Percentiles rank a stretch among this genome's conserved stretches.
These are phyloP conservation scores for Accipiter cooperii DNA, from an alignment of 2,113 vertebrate species.

Conservation along the genomic window DNA sequence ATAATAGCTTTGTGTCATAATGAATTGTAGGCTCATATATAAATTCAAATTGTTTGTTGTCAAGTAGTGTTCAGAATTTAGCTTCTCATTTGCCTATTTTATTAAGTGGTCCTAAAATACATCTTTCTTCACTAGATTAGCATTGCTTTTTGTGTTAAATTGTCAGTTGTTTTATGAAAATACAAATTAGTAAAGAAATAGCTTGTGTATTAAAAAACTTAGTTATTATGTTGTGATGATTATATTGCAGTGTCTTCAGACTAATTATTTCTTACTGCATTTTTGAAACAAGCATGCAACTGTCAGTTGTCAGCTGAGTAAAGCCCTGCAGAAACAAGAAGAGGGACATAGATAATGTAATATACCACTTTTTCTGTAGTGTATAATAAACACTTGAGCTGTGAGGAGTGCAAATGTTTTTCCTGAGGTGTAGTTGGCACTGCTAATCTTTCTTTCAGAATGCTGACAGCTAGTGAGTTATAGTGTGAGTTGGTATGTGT, in stretches of 20 bases:
- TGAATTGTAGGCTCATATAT: background rate
- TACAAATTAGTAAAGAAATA: background rate
- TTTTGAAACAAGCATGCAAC: background rate
- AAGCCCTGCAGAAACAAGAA: background rate
- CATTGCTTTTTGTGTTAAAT: background rate
- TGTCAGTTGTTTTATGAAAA: background rate
- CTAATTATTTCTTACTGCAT: background rate
- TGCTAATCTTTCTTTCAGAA: background rate
- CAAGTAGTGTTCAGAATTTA: background rate
- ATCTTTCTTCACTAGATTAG: background rate
- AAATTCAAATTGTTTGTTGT: background rate
- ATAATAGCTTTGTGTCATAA: background rate
- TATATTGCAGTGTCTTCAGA: background rate
- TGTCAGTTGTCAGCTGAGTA: conserved; percentile 6
- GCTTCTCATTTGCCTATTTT: background rate
- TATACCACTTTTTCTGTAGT: background rate
- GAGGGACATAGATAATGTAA: background rate
- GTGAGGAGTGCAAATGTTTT: background rate
- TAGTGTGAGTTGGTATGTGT: background rate
- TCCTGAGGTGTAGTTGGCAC: conserved; percentile 5
- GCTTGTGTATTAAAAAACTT: background rate
- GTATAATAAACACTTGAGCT: background rate
- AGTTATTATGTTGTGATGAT: background rate
- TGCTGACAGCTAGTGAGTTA: background rate
- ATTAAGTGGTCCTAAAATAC: background rate